These are phyloP conservation scores for Dasyurus viverrinus DNA, from an alignment of 2,113 vertebrate species.

Conservation along the genomic window DNA sequence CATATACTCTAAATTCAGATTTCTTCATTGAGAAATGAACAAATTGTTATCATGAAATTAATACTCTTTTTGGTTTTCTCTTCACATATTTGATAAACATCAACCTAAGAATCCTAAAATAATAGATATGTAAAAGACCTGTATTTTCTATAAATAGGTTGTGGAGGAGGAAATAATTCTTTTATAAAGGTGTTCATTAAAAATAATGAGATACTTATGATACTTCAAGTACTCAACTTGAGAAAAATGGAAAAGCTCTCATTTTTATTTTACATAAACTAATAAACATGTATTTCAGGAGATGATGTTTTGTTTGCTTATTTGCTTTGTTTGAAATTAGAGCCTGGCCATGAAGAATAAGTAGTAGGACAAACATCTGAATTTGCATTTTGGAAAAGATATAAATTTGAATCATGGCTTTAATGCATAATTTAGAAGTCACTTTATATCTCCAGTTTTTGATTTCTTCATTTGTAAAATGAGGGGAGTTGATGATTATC, in stretches of 20 bases:
- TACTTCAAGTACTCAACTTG: neutral
- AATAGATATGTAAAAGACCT: neutral
- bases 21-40: constrained; percentile 17
- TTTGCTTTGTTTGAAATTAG: neutral
- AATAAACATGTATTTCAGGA: neutral
- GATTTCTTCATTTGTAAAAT: constrained; percentile 6
- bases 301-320: neutral
- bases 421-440: neutral
- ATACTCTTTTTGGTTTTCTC: neutral
- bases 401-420: neutral
- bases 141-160: neutral
- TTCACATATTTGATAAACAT: neutral
- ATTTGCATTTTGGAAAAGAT: neutral
- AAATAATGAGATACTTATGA: neutral
- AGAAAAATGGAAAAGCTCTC: neutral
- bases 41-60: neutral
- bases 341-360: neutral
- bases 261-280: neutral
- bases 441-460: neutral
- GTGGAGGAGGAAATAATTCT: neutral
- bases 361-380: neutral
- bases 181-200: neutral
- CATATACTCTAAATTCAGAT: neutral
- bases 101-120: constrained; percentile 8
- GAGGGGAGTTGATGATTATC: neutral